Evolutionary conservation across 2,113 vertebrate species (phyloP).

Genomic region (Ctenodactylus gundi): DNA sequence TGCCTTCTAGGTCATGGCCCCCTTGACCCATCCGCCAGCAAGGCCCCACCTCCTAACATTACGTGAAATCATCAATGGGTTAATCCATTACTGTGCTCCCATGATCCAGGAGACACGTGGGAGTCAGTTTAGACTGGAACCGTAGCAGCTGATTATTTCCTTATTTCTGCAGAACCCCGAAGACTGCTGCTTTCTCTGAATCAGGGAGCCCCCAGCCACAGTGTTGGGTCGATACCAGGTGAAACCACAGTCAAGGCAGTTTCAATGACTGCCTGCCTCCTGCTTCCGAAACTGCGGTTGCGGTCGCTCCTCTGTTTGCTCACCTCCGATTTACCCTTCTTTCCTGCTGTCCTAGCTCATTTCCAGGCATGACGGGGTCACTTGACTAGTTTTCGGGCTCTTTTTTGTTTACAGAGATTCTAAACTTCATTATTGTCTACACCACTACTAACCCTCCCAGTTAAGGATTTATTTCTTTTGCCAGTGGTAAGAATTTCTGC

Average conservation of each 20-base stretch:
- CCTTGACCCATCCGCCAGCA: no score
- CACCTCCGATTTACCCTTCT: neutral
- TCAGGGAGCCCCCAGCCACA: neutral
- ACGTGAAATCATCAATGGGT: no score
- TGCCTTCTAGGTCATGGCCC: no score
- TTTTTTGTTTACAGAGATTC: conserved; percentile 17
- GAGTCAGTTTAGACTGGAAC: no score
- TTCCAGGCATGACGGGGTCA: neutral
- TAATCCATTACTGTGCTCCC: no score
- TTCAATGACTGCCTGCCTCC: neutral
- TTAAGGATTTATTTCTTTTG: neutral
- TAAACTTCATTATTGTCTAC: neutral
- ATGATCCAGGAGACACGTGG: no score
- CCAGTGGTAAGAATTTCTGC: neutral
- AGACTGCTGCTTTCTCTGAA: neutral
- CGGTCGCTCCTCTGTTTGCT: neutral
- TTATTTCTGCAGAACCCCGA: neutral
- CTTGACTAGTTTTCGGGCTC: neutral
- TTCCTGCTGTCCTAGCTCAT: neutral
- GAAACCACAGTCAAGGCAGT: neutral
- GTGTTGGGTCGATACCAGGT: neutral
- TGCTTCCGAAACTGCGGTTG: neutral
- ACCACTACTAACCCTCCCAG: no score
- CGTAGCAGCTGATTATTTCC: no score
- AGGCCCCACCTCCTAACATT: no score